Base-by-base conservation (phyloP, 2,888 invertebrate species). In the Ptychoptera contaminata region DNA sequence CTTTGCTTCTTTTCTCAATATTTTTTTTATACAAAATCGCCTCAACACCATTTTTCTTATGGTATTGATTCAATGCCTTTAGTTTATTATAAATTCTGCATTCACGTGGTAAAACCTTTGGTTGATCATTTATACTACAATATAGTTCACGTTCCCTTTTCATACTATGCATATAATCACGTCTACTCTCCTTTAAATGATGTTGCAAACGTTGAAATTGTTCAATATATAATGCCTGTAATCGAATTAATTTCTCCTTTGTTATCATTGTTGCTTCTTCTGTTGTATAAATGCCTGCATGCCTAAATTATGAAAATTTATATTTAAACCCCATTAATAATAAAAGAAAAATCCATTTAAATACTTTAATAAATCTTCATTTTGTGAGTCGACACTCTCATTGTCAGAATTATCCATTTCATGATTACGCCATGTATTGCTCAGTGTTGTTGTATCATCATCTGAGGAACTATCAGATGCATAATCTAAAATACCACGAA, bases 251-350 rank as follows among this genome's bases (percentile, higher is more conserved):
- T 52, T 84, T 82, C 44, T 79, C 77, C 53, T 81, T 73, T 0
- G 87, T 77, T 31, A 86, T 77, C 29, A 75, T 70, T 5, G 85
- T 79, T 0, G 86, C 84, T 62, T 93, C 92, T 56, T 93, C 88
- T 0, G 84, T 82, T 0, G 92, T 90, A 60, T 79, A 92, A 0
- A 90, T 80, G 10, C 87, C 87, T 1, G 91, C 88, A 59, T 84
- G 82, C 65, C 90, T 91, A 64, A 40, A 65, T 65, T 56, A 35
- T 16, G 10, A 41, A 40, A 43, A 34, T 43, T 38, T 11, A 31
- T 14, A n/a, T 37, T 37, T 37, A 8, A 37, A 37, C 5, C 7
- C 9, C 9, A 14, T 37, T 14, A 14, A 14, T 37, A 37, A 11
- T 8, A 8, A 37, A 37, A 37, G 8, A 37, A 37, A 14, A 31